Conservation (phyloP, 2,888 invertebrate genomes). For the Megamerina dolium region DNA sequence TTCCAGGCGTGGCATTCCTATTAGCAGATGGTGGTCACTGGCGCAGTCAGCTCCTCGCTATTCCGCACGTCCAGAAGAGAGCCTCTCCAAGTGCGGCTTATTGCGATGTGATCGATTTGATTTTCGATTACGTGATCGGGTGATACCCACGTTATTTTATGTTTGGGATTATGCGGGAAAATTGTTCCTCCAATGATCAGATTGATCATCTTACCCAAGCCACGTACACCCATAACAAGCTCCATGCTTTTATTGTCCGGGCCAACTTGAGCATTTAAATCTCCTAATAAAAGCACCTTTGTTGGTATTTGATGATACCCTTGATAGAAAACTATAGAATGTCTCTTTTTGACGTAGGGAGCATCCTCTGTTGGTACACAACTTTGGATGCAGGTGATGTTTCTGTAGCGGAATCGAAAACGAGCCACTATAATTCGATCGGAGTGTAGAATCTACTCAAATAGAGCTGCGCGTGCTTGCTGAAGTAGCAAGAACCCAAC, state of each 20-base stretch:
- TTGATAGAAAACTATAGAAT: neutral
- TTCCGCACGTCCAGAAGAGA: conserved; percentile 8
- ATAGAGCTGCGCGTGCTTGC: no score
- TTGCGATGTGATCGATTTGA: no score
- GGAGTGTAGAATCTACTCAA: neutral
- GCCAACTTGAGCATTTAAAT: no score
- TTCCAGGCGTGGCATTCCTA: conserved; percentile 3
- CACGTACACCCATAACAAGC: no score
- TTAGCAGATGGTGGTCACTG: conserved; percentile 8
- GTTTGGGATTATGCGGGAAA: neutral
- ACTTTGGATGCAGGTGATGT: neutral
- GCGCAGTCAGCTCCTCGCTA: no score
- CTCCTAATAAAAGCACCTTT: neutral
- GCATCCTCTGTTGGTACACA: neutral
- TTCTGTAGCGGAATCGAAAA: neutral
- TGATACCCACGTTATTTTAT: no score
- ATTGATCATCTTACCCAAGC: no score
- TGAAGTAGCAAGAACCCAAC: no score
- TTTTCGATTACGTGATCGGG: no score
- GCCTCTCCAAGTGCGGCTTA: no score
- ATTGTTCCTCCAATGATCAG: neutral
- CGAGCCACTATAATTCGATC: neutral
- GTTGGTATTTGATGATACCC: neutral
- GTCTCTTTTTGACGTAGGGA: neutral
- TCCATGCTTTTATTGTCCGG: no score